phyloP scores from a whole-genome alignment of 92 coral and sea anemone species.

The Epizoanthus ramosus region DNA sequence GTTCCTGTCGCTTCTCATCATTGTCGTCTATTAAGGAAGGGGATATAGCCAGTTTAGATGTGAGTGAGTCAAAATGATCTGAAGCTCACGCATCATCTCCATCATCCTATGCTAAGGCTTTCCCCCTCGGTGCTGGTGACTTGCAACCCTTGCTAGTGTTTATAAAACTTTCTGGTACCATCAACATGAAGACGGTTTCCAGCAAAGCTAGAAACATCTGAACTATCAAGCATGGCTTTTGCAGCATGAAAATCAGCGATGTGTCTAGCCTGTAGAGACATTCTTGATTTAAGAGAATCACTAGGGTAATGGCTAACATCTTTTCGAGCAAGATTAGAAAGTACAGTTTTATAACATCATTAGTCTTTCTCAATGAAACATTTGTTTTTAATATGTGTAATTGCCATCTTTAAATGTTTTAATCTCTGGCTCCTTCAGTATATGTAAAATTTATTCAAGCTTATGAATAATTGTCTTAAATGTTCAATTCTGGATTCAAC shows the following conservation, averaged over 20 bases:
- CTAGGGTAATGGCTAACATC: background rate
- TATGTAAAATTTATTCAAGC: background rate
- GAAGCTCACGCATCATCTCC: constrained; percentile 1
- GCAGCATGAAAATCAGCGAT: background rate
- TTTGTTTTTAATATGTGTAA: too few relatives aligned
- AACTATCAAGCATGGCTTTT: background rate
- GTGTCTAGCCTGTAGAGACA: background rate
- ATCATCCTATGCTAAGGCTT: constrained; percentile 8
- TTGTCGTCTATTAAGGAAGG: background rate
- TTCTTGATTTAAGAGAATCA: background rate
- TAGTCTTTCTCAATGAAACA: too few relatives aligned
- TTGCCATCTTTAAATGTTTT: too few relatives aligned
- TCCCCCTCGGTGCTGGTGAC: background rate
- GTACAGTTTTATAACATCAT: too few relatives aligned
- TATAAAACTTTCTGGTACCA: background rate
- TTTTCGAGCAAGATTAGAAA: background rate
- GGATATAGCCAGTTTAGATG: background rate
- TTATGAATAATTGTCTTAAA: background rate
- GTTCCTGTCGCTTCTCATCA: background rate
- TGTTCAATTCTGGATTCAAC: background rate
- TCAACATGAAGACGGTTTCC: background rate
- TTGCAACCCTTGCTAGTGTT: background rate
- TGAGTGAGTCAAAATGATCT: background rate
- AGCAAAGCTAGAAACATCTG: background rate
- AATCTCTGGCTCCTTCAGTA: background rate